Evolutionary conservation across 2,888 invertebrate genomes (phyloP).

Genomic region (Oscheius onirici): DNA sequence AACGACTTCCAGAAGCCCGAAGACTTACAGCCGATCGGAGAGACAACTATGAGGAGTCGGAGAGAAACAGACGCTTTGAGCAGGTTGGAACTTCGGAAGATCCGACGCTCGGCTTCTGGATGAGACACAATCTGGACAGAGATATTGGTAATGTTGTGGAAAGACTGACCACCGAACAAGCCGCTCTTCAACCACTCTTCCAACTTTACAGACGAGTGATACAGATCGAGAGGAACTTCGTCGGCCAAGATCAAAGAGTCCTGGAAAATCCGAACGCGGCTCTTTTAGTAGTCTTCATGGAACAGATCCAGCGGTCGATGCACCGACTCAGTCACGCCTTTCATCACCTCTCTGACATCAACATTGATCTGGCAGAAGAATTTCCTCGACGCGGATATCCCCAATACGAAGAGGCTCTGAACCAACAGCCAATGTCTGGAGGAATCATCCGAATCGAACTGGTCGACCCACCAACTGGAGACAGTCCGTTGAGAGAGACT

Average conservation of each 20-base stretch:
- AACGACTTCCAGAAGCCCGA: not conserved
- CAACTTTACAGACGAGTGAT: constrained; percentile 8
- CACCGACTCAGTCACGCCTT: constrained; percentile 26
- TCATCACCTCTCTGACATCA: constrained; percentile 23
- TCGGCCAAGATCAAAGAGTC: not conserved
- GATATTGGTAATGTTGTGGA: constrained; percentile 6
- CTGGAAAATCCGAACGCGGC: constrained; percentile 5
- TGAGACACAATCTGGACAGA: constrained; percentile 20
- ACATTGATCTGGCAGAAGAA: constrained; percentile 23
- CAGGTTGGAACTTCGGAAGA: not conserved
- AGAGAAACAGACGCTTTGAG: not conserved
- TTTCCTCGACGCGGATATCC: constrained; percentile 31
- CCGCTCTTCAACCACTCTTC: not conserved
- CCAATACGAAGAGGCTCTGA: constrained; percentile 1
- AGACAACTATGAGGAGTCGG: not conserved
- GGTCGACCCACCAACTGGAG: constrained; percentile 3
- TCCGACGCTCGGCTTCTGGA: not conserved
- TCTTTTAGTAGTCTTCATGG: constrained; percentile 19
- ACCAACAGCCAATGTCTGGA: not conserved
- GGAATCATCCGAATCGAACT: constrained; percentile 7
- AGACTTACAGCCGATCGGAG: not conserved
- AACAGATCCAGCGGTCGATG: constrained; percentile 25
- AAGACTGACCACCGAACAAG: not conserved
- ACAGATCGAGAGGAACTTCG: not conserved
- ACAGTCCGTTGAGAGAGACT: not conserved